Percentiles rank a stretch among this genome's conserved stretches.
These are phyloP conservation scores for Brachycybe producta DNA, from an alignment of 2,888 invertebrate genomes.

Conservation along the genomic window DNA sequence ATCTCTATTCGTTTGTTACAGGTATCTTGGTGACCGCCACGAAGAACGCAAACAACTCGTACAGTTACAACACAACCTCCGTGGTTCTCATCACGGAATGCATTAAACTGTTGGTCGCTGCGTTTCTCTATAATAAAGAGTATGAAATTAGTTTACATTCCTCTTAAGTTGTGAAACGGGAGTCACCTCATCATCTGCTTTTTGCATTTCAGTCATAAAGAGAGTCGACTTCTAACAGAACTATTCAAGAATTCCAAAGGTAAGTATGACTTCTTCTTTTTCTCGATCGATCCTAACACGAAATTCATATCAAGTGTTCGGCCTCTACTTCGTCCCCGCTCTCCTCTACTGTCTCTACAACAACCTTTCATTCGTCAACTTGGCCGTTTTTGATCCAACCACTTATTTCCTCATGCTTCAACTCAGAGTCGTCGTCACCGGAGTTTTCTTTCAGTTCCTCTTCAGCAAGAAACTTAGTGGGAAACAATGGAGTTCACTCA, in stretches of 20 bases:
- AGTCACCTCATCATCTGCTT: not conserved
- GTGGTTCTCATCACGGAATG: constrained; percentile 81
- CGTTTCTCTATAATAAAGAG: constrained; percentile 44
- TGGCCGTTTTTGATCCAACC: constrained; percentile 84
- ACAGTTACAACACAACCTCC: constrained; percentile 67
- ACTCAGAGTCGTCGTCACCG: constrained; percentile 81
- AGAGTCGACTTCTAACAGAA: constrained; percentile 18
- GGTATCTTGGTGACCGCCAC: constrained; percentile 85
- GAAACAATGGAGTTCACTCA: constrained; percentile 80
- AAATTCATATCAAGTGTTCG: constrained; percentile 41
- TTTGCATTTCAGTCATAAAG: not conserved
- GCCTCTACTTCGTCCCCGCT: constrained; percentile 79
- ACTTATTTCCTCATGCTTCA: constrained; percentile 83
- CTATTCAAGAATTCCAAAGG: constrained; percentile 22
- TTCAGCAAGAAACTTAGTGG: constrained; percentile 66
- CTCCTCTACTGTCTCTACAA: constrained; percentile 87
- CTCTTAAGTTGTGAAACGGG: constrained; percentile 10
- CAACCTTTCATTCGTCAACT: constrained; percentile 79
- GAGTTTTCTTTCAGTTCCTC: constrained; percentile 73
- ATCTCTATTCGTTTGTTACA: constrained; percentile 36
- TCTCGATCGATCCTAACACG: not conserved
- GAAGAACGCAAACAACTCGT: constrained; percentile 62
- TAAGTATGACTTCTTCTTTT: constrained; percentile 3
- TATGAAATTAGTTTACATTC: constrained; percentile 25
- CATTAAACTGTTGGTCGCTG: constrained; percentile 62